Conservation (phyloP, 2,888 invertebrate genomes). For the Xanthia icteritia region DNA sequence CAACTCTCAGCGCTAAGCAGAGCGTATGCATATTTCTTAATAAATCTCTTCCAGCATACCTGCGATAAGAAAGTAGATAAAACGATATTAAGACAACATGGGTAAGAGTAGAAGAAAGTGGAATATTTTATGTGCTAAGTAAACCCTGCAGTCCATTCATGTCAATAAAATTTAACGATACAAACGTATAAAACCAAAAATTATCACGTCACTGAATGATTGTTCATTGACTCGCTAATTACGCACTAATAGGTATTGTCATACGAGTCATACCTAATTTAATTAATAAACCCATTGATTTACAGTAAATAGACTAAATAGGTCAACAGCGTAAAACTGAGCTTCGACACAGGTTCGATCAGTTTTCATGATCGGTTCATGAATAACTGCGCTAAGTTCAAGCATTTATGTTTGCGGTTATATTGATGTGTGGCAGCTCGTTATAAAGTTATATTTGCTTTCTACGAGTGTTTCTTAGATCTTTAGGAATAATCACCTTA, state of each 20-base stretch:
- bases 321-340: constrained; percentile 17
- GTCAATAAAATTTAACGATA: neutral
- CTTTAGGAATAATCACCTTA: no score
- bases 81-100: no score
- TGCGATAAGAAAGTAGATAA: no score
- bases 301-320: constrained; percentile 3
- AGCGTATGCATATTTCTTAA: no score
- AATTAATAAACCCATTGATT: constrained; percentile 30
- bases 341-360: neutral
- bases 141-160: neutral
- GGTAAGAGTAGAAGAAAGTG: no score
- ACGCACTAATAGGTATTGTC: neutral
- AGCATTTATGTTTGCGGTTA: no score
- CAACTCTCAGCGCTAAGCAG: no score
- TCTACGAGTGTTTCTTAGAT: no score
- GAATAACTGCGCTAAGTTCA: neutral
- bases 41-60: no score
- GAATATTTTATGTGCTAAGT: neutral
- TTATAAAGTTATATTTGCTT: no score
- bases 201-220: constrained; percentile 1
- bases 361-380: neutral
- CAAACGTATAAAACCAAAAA: neutral
- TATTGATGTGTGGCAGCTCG: no score
- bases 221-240: constrained; percentile 34
- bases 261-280: constrained; percentile 5